Conservation (phyloP, 2,888 invertebrate species). For the Ichneumoninae sp. region DNA sequence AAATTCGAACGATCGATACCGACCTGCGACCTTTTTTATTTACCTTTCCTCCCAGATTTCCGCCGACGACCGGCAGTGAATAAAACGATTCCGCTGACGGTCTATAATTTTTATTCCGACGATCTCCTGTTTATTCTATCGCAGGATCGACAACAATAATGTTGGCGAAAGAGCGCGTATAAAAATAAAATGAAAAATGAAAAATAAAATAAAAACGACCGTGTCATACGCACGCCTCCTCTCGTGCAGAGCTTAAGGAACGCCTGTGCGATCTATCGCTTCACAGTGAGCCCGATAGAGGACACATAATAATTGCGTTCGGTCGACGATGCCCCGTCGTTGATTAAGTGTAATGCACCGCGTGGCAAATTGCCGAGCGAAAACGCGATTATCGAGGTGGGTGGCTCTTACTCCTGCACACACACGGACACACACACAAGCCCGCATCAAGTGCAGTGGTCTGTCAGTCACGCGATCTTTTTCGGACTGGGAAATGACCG, state of each 20-base stretch:
- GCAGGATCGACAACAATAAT: slow-evolving; percentile 40
- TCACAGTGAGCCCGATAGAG: slow-evolving; percentile 23
- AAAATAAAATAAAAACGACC: neutral
- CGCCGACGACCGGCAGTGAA: neutral
- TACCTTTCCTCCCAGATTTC: too few relatives aligned
- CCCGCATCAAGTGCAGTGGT: slow-evolving; percentile 23
- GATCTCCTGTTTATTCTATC: neutral
- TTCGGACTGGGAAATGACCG: slow-evolving; percentile 41
- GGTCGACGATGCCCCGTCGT: slow-evolving; percentile 55
- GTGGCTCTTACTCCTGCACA: slow-evolving; percentile 1
- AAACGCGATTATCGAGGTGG: slow-evolving; percentile 60
- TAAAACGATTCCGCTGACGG: neutral
- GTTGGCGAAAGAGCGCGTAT: slow-evolving; percentile 9
- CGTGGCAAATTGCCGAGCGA: slow-evolving; percentile 64
- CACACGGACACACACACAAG: neutral
- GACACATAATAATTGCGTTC: slow-evolving; percentile 61
- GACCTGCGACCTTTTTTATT: too few relatives aligned
- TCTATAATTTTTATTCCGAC: slow-evolving; percentile 18
- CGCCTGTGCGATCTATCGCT: neutral
- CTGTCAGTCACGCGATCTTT: slow-evolving; percentile 55
- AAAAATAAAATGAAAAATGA: neutral
- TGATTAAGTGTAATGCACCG: slow-evolving; percentile 66
- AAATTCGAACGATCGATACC: neutral
- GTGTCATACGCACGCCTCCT: neutral
- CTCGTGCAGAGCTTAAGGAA: neutral